These are phyloP conservation scores for Protobothrops mucrosquamatus DNA, from an alignment of 2,113 vertebrate genomes.

Conservation along the genomic window DNA sequence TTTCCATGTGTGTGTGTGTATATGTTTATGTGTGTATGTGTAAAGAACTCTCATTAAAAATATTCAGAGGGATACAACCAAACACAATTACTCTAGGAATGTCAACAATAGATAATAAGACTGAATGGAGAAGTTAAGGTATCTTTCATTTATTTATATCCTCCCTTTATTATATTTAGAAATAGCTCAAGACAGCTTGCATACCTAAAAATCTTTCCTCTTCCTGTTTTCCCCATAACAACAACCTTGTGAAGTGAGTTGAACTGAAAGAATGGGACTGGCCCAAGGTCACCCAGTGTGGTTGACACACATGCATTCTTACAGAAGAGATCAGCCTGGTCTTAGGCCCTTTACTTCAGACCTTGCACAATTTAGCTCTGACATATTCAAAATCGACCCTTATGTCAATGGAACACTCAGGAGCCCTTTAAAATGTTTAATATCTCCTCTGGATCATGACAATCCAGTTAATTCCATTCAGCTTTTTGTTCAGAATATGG, in stretches of 20 bases:
- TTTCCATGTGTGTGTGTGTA: background rate
- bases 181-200: background rate
- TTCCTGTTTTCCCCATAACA: background rate
- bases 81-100: background rate
- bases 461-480: background rate
- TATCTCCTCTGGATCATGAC: background rate
- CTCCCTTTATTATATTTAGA: background rate
- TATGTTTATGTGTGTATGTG: background rate
- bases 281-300: background rate
- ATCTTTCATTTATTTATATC: background rate
- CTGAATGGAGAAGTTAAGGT: background rate
- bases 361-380: background rate
- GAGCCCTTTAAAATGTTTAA: background rate
- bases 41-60: background rate
- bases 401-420: background rate
- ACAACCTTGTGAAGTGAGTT: too few species aligned
- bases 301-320: background rate
- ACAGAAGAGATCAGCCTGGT: background rate
- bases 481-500: background rate
- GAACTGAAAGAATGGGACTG: too few species aligned
- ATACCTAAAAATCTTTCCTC: background rate
- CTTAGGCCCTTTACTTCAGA: background rate
- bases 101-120: background rate
- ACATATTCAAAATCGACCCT: background rate
- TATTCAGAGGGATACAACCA: background rate